Base-by-base conservation (phyloP, 2,113 vertebrate species). In the Callithrix jacchus region DNA sequence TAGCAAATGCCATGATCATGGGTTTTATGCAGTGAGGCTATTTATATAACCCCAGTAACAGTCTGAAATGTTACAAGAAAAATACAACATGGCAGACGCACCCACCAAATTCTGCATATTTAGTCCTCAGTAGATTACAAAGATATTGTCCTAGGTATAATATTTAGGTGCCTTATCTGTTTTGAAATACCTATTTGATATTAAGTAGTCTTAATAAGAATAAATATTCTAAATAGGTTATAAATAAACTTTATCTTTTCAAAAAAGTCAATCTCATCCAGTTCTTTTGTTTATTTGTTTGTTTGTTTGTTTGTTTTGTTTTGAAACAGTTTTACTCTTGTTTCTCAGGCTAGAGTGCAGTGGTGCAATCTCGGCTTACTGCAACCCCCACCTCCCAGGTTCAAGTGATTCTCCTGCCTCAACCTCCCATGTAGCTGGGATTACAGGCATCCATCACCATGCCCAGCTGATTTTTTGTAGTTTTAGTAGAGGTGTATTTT, bases 131-230 rank as follows among this genome's bases (percentile, higher is more conserved):
- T 47, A 71, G 74, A 40, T 82, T 90, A 81, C 45, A 35, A 74
- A 49, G 37, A 37, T 66, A 40, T 47, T 89, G 20, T 93, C 86
- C 73, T 37, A 82, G 74, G 54, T 79, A 52, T 91, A 61, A 84
- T 85, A 79, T 79, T 92, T 91, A 89, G n/a, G 45, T 61, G 20
- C 83, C 20, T 3, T 52, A 47, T 87, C 45, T 96, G 52, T 74
- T 88, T 96, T 89, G n/a, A 30, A 87, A 84, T 87, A 54, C n/a
- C 47, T 94, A 37, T n/a, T 77, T 45, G 30, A 54, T 27, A 3
- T 95, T 93, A 96, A 37, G 21, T 92, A 90, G 56, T 76, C 16
- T 90, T 89, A 52, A 92, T 82, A 95, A 80, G 58, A 87, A 71
- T 80, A 42, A 89, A 93, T 66, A 70, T 68, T 95, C 61, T 76